phyloP scores from a whole-genome alignment of 2,797 vertebrate genomes.

The Rachycentron canadum region DNA sequence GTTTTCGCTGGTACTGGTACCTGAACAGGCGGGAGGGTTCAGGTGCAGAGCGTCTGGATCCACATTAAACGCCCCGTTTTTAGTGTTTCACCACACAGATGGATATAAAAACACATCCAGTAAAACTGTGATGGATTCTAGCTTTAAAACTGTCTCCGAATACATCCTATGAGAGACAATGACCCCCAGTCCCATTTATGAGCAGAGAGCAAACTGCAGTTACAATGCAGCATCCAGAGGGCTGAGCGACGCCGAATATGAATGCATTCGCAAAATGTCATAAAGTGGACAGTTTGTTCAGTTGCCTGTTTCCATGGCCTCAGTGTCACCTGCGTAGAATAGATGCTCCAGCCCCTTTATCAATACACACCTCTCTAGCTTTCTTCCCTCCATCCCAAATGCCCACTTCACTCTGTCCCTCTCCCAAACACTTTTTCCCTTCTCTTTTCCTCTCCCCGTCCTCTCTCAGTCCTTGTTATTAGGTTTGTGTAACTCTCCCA shows the following conservation, averaged over 20 bases:
- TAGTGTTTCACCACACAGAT: slow-evolving; percentile 9
- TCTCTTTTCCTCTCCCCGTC: too few species aligned
- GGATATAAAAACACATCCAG: slow-evolving; percentile 16
- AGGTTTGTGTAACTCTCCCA: slow-evolving; percentile 4
- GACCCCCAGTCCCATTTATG: not conserved
- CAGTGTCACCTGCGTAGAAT: not conserved
- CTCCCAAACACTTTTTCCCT: not conserved
- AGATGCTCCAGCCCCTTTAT: not conserved
- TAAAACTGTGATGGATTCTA: slow-evolving; percentile 9
- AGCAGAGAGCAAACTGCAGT: not conserved
- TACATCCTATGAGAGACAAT: not conserved
- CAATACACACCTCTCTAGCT: not conserved
- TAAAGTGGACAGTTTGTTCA: not conserved
- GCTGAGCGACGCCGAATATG: rapidly evolving
- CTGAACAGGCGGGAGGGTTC: slow-evolving; percentile 22
- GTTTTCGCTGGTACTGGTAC: not conserved
- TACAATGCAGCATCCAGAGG: not conserved
- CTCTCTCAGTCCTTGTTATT: not conserved
- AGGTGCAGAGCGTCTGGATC: not conserved
- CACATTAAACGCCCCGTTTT: not conserved
- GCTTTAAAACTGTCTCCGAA: not conserved
- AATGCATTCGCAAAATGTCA: not conserved
- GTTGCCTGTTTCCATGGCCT: not conserved
- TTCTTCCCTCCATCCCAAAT: too few species aligned
- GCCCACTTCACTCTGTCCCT: not conserved